Conservation (phyloP, 2,797 vertebrate species). For the Hydrophis major region DNA sequence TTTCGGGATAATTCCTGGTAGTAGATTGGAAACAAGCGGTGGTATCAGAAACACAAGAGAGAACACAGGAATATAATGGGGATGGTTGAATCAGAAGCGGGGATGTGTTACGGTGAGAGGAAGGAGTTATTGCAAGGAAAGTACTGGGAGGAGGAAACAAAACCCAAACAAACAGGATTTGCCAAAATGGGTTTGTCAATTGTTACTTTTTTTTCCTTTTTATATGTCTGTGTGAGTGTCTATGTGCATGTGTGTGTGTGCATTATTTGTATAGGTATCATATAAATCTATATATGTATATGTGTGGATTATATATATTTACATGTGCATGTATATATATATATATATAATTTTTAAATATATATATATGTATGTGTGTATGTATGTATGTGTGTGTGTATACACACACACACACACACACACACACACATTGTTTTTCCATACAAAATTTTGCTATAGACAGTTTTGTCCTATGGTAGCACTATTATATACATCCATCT, state of each 20-base stretch:
- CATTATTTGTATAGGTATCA: slow-evolving; percentile 64
- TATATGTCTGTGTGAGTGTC: slow-evolving; percentile 22
- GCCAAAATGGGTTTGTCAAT: slow-evolving; percentile 67
- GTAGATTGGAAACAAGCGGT: slow-evolving; percentile 87
- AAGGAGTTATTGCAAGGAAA: slow-evolving; percentile 37
- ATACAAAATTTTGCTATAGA: slow-evolving; percentile 81
- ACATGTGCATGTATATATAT: slow-evolving; percentile 67
- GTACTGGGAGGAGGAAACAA: slow-evolving; percentile 37
- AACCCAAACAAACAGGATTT: slow-evolving; percentile 60
- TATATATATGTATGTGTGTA: slow-evolving; percentile 66
- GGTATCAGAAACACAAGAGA: slow-evolving; percentile 74
- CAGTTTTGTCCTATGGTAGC: slow-evolving; percentile 71
- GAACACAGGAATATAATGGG: slow-evolving; percentile 68
- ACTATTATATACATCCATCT: slow-evolving; percentile 75
- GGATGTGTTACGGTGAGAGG: slow-evolving; percentile 32
- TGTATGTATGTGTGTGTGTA: too few species aligned
- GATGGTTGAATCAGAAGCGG: slow-evolving; percentile 48
- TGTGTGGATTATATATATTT: slow-evolving; percentile 67
- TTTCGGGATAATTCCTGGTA: slow-evolving; percentile 98
- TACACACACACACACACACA: too few species aligned
- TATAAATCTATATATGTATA: slow-evolving; percentile 70
- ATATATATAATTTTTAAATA: slow-evolving; percentile 9
- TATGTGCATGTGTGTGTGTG: background rate
- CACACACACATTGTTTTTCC: slow-evolving; percentile 77
- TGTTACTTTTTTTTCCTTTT: slow-evolving; percentile 64